phyloP scores from a whole-genome alignment of 1,140 invertebrate genomes.

The Harlomillsia oculata region DNA sequence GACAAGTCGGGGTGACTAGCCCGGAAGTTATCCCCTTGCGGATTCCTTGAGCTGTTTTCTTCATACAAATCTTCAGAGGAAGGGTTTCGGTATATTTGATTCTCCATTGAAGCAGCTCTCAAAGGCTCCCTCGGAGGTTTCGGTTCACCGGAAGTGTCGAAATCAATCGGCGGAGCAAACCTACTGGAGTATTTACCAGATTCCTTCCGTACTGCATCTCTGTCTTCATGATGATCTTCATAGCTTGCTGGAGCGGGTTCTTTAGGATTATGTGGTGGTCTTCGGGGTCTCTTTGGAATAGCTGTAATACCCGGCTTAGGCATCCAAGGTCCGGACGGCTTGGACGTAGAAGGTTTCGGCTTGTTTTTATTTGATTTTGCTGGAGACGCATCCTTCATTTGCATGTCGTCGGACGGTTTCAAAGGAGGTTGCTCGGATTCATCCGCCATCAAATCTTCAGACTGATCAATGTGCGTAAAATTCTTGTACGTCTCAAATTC shows the following conservation, averaged over 20 bases:
- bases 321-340: not conserved
- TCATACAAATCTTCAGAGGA: not conserved
- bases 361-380: not conserved
- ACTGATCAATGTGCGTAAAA: slow-evolving; percentile 31
- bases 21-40: not conserved
- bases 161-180: not conserved
- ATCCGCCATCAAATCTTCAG: slow-evolving; percentile 34
- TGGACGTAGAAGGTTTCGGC: not conserved
- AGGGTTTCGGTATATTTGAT: not conserved
- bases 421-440: slow-evolving; percentile 6
- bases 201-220: not conserved
- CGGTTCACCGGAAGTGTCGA: not conserved
- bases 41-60: not conserved
- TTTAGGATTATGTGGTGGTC: not conserved
- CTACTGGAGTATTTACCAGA: no score
- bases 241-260: slow-evolving; percentile 3
- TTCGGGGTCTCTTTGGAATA: not conserved
- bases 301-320: not conserved
- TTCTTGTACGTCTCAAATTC: slow-evolving; percentile 29
- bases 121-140: slow-evolving; percentile 4
- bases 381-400: not conserved
- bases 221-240: not conserved
- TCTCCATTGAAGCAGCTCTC: slow-evolving; percentile 13
- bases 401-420: not conserved
- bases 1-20: slow-evolving; percentile 24